A percentile compares a stretch with the other conserved stretches of the same genome.
Evolutionary conservation across 2,113 vertebrate species (phyloP).

Genomic region (Zapus hudsonius): DNA sequence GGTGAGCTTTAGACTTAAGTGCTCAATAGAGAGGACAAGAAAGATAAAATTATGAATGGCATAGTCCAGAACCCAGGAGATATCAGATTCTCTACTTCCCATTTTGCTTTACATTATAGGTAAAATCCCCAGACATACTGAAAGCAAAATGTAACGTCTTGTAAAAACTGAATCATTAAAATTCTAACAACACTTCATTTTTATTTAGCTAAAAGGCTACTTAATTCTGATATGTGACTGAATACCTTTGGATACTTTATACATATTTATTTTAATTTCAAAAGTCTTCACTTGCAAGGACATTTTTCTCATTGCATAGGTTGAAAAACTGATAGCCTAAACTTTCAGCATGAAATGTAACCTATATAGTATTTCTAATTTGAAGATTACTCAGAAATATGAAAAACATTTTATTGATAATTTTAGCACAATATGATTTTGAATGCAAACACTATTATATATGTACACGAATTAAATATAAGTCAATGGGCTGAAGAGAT

Average conservation of each 20-base stretch:
- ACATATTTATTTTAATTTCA: neutral
- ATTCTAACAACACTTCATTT: neutral
- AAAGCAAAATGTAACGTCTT: neutral
- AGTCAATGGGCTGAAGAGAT: no score
- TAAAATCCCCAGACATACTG: neutral
- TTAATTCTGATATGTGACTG: neutral
- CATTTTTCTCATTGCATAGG: neutral
- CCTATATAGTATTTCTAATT: no score
- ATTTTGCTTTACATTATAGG: neutral
- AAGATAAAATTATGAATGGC: accelerated
- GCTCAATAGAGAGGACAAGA: neutral
- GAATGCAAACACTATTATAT: no score
- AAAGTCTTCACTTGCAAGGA: no score
- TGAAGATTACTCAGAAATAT: no score
- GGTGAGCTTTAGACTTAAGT: neutral
- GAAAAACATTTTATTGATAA: no score
- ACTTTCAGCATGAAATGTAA: no score
- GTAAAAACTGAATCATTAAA: neutral
- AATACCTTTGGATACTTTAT: neutral
- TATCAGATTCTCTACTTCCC: neutral
- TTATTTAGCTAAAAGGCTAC: neutral
- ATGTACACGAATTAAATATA: neutral
- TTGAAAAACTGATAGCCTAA: neutral
- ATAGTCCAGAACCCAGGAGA: neutral
- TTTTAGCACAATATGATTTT: no score